Evolutionary conservation across 1,140 invertebrate genomes (phyloP), one percentile per base, ranked within the genome.

Genomic region (Pogonomyrmex barbatus): DNA sequence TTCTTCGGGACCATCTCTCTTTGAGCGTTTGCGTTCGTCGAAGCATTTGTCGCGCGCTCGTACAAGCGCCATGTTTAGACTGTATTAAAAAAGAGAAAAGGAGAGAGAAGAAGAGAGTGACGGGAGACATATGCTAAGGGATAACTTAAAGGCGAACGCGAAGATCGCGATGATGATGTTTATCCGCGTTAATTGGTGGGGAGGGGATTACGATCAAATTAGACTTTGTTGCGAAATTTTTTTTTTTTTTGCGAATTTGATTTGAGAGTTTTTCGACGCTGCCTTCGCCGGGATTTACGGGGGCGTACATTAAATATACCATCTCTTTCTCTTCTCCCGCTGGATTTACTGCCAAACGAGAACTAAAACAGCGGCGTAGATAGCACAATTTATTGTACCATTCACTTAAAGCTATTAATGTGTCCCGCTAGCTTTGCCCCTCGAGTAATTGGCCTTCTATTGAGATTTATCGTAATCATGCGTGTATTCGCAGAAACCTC

Each of bases 321-420:
- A 30, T 52, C n/a, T 33, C n/a, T 12, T 67, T 60, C 68, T 39
- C 2, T 17, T 10, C 14, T 42, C 17, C 73, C 24, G 30, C 30
- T 58, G 71, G 60, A 91, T 88, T 90, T 85, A 86, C 70, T 63
- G 70, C 54, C 65, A 85, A 45, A 90, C 87, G 76, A 90, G 90
- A 84, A 24, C 24, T 88, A 76, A 77, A 89, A 90, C 87, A 78
- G 79, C 56, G 36, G n/a, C 65, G 84, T 54, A 88, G 87, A 85
- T 90, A 89, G 85, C 78, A 86, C 87, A 87, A 91, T 91, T 91
- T 90, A 90, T 85, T 58, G 89, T 88, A 90, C 78, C 90, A 90
- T 91, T 91, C 90, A 91, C 89, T 91, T 91, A 88, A 91, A 91
- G 76, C 89, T 87, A 91, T 91, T 91, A 91, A 87, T 87, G 90